These are phyloP conservation scores for Antennarius maculatus DNA, from an alignment of 2,797 vertebrate genomes.

Conservation along the genomic window DNA sequence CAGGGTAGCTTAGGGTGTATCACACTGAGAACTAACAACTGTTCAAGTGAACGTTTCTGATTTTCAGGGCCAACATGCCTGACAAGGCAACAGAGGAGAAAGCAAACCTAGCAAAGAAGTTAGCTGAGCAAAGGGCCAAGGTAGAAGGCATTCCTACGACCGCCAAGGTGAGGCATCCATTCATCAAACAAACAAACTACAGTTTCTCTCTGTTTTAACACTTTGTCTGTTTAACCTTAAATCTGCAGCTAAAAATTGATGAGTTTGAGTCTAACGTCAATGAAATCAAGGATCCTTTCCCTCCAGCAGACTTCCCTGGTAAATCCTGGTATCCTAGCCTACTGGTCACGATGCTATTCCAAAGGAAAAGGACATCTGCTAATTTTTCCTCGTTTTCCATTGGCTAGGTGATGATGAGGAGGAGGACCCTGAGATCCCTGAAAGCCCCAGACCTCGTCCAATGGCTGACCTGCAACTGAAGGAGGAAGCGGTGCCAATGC, in stretches of 20 bases:
- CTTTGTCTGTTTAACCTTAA: background rate
- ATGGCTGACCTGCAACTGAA: conserved; percentile 94
- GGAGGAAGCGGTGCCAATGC: conserved; percentile 94
- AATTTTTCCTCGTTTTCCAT: background rate
- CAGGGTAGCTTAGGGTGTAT: no score
- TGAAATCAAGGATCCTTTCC: conserved; percentile 95
- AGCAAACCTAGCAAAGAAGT: conserved; percentile 83
- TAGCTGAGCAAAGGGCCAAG: conserved; percentile 90
- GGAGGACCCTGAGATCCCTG: conserved; percentile 92
- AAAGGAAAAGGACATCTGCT: background rate
- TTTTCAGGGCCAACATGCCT: conserved; percentile 82
- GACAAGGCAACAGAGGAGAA: conserved; percentile 91
- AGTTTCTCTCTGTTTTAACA: background rate
- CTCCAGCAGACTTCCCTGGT: conserved; percentile 95
- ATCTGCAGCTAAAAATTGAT: conserved; percentile 89
- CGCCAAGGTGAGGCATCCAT: conserved; percentile 82
- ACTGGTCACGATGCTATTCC: background rate
- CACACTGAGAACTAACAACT: background rate
- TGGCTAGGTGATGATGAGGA: conserved; percentile 92
- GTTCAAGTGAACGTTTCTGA: background rate
- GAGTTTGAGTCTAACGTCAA: conserved; percentile 96
- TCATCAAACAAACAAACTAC: rapidly evolving
- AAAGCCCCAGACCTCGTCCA: conserved; percentile 91
- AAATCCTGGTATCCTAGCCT: conserved; percentile 9
- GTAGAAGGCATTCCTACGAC: conserved; percentile 92